These are phyloP conservation scores for Apodemus agrarius DNA, from an alignment of 2,797 vertebrate genomes.

Conservation along the genomic window DNA sequence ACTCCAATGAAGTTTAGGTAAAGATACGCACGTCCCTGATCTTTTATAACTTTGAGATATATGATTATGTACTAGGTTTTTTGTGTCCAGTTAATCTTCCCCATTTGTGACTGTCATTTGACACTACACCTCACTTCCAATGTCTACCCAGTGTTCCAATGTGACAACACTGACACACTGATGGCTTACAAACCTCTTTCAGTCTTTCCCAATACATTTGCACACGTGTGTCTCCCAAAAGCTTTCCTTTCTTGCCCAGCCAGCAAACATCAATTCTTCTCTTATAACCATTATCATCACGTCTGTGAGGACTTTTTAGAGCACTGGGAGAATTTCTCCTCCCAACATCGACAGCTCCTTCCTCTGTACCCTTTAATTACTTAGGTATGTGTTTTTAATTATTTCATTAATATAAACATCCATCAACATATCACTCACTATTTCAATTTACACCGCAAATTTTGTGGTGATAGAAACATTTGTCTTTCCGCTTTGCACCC, in stretches of 20 bases:
- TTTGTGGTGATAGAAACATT: constrained; percentile 12
- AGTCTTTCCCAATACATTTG: neutral
- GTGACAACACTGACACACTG: neutral
- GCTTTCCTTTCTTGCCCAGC: neutral
- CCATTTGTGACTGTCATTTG: neutral
- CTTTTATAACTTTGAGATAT: neutral
- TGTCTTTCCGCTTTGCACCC: neutral
- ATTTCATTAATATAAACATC: neutral
- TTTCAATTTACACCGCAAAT: neutral
- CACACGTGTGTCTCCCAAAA: neutral
- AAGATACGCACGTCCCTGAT: neutral
- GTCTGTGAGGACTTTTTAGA: neutral
- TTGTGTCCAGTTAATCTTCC: neutral
- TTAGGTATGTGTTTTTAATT: constrained; percentile 23
- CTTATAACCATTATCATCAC: neutral
- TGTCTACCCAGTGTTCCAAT: neutral
- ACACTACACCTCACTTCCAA: neutral
- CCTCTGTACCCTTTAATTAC: neutral
- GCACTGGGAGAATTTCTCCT: neutral
- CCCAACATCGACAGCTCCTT: neutral
- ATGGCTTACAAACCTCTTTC: neutral
- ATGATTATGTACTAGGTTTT: neutral
- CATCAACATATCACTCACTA: constrained; percentile 6
- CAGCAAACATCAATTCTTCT: neutral
- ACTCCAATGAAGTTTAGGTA: neutral